Conservation (phyloP, 2,113 vertebrate species). For the Xenopus laevis region DNA sequence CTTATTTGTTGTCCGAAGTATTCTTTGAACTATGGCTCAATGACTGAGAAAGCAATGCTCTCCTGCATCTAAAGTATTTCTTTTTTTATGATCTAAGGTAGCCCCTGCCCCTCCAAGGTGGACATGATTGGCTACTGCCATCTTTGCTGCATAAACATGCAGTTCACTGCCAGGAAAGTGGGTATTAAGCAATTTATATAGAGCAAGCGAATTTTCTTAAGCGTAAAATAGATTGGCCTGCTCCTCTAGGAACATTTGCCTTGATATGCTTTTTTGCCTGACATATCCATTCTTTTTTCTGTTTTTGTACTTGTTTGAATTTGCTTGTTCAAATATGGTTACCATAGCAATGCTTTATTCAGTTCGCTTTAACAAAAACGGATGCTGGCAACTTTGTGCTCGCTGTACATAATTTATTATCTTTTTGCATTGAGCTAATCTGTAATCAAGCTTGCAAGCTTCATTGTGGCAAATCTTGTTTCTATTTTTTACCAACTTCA, state of each 20-base stretch:
- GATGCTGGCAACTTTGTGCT: neutral
- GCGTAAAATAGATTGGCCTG: neutral
- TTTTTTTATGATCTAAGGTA: too few species aligned
- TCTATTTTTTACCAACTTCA: neutral
- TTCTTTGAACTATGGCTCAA: too few species aligned
- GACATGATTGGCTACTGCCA: neutral
- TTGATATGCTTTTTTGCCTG: neutral
- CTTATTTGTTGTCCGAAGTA: too few species aligned
- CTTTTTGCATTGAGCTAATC: neutral
- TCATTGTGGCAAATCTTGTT: neutral
- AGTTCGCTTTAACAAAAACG: neutral
- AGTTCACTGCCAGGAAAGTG: neutral
- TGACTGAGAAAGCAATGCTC: too few species aligned
- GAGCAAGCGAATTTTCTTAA: neutral
- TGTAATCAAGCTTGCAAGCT: neutral
- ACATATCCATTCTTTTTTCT: neutral
- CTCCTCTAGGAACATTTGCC: neutral
- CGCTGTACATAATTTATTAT: neutral
- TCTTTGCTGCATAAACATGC: neutral
- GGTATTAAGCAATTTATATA: neutral
- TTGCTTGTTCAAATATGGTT: neutral
- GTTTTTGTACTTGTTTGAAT: neutral
- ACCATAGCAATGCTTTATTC: constrained; percentile 1
- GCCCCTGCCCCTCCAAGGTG: too few species aligned
- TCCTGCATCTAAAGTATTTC: too few species aligned